Conservation (phyloP, 1,140 invertebrate genomes). For the Melipona quadrifasciata region DNA sequence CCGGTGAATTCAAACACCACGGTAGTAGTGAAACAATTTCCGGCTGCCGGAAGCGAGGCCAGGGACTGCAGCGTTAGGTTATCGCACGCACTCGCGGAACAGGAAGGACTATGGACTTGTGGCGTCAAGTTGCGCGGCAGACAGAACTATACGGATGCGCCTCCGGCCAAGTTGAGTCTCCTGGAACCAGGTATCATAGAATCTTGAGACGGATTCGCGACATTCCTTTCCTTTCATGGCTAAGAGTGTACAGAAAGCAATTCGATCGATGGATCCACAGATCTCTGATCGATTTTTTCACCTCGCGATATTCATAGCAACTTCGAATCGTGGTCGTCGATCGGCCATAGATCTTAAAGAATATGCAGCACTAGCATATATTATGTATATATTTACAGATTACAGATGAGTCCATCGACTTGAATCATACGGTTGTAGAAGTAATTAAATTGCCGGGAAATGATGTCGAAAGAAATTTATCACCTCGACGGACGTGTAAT, state of each 20-base stretch:
- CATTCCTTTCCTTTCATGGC: conserved; percentile 42
- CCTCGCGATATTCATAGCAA: conserved; percentile 24
- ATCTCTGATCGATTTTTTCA: conserved; percentile 36
- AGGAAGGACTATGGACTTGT: conserved; percentile 79
- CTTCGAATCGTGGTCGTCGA: conserved; percentile 26
- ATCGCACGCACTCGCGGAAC: conserved; percentile 75
- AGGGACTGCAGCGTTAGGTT: conserved; percentile 79
- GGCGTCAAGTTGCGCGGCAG: conserved; percentile 74
- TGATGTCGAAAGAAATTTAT: background rate
- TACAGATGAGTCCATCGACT: background rate
- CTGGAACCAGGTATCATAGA: conserved; percentile 80
- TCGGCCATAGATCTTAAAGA: conserved; percentile 52
- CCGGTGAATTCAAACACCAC: conserved; percentile 78
- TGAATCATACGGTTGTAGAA: background rate
- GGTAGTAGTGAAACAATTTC: conserved; percentile 79
- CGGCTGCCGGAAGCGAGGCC: conserved; percentile 73
- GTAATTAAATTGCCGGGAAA: background rate
- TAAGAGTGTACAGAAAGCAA: conserved; percentile 45
- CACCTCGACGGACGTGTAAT: background rate
- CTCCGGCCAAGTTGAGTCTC: conserved; percentile 80
- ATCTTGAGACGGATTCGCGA: conserved; percentile 61
- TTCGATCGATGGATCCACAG: conserved; percentile 40
- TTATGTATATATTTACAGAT: conserved; percentile 13
- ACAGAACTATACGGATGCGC: conserved; percentile 77
- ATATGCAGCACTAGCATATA: background rate